phyloP scores from a whole-genome alignment of 35 echinoderm and acorn worm species.

The Acanthaster planci region DNA sequence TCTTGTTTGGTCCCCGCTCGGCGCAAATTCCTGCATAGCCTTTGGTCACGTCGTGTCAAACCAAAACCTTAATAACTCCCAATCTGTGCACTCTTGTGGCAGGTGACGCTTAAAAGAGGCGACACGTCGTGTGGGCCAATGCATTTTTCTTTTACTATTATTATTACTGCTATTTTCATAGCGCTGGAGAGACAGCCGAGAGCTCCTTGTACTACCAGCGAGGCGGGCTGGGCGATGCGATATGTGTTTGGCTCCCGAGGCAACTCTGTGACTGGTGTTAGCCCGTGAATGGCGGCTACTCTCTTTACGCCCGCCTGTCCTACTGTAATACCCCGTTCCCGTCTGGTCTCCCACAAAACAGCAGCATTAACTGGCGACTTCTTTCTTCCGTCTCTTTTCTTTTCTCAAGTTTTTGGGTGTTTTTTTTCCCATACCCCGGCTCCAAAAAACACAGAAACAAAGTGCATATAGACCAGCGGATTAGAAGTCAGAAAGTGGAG shows the following conservation, averaged over 20 bases:
- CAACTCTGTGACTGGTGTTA: neutral
- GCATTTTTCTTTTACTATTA: too few relatives aligned
- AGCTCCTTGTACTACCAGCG: neutral
- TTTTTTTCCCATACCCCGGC: neutral
- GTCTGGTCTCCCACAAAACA: conserved; percentile 6
- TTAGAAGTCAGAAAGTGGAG: conserved; percentile 28
- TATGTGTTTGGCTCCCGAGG: conserved; percentile 13
- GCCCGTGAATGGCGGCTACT: neutral
- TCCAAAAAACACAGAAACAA: conserved; percentile 20
- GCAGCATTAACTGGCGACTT: conserved; percentile 9
- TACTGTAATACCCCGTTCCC: neutral
- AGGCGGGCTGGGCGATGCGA: conserved; percentile 7
- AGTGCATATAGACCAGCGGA: conserved; percentile 5
- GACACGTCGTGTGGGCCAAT: neutral
- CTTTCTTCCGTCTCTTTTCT: too few relatives aligned
- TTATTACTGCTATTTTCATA: conserved; percentile 20
- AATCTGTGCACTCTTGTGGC: neutral
- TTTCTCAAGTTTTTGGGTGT: neutral
- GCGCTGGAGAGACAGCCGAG: neutral
- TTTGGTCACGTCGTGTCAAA: too few relatives aligned
- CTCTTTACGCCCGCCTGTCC: neutral
- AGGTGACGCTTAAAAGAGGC: conserved; percentile 3
- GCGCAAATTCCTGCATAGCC: too few relatives aligned
- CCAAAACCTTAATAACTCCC: neutral
- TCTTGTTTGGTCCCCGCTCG: too few relatives aligned